Conservation (phyloP, 2,797 vertebrate species). For the Phyllotis vaccarum region DNA sequence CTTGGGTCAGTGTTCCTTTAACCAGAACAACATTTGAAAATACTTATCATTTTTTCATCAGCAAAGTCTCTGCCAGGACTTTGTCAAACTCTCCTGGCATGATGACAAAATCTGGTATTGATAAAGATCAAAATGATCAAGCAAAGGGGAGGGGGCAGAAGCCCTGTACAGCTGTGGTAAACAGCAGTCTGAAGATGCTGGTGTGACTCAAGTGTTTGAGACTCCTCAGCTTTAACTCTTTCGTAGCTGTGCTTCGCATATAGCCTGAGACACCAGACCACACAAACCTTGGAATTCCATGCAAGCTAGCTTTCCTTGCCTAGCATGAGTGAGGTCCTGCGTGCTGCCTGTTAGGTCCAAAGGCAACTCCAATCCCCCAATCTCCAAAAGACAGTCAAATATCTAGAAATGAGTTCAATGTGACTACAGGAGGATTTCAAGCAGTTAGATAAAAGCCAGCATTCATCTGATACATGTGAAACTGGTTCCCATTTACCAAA, state of each 20-base stretch:
- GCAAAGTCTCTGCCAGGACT: neutral
- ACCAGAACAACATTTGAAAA: conserved; percentile 53
- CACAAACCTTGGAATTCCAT: neutral
- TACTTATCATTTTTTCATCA: conserved; percentile 43
- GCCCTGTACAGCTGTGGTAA: neutral
- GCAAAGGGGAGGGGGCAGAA: neutral
- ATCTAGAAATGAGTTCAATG: neutral
- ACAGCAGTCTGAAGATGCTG: neutral
- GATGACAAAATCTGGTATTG: conserved; percentile 19
- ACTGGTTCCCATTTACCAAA: neutral
- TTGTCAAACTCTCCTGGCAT: neutral
- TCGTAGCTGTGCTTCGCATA: neutral
- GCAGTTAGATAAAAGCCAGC: neutral
- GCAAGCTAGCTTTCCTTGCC: neutral
- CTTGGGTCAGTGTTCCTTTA: neutral
- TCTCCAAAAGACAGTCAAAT: neutral
- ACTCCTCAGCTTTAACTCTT: neutral
- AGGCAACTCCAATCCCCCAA: neutral
- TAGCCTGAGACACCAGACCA: neutral
- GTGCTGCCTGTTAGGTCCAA: neutral
- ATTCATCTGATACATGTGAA: neutral
- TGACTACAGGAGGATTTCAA: neutral
- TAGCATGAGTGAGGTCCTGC: neutral
- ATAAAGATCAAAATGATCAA: conserved; percentile 47
- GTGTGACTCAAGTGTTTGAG: neutral